These are phyloP conservation scores for Nymphalis polychloros DNA, from an alignment of 2,888 invertebrate species.

Conservation along the genomic window DNA sequence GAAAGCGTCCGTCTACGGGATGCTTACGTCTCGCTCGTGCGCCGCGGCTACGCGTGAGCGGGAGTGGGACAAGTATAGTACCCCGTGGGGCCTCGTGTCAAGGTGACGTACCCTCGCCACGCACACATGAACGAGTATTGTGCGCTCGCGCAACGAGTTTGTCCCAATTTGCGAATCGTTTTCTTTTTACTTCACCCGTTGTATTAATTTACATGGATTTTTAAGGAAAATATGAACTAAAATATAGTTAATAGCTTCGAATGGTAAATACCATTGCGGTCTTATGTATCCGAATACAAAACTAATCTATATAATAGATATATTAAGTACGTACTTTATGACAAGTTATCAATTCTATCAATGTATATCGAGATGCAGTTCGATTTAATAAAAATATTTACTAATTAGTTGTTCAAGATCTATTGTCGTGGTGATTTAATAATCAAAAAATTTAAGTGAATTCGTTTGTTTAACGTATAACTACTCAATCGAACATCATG, in stretches of 20 bases:
- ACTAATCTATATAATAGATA: neutral
- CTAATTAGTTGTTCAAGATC: too few relatives aligned
- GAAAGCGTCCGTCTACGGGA: slow-evolving; percentile 78
- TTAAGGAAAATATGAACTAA: slow-evolving; percentile 13
- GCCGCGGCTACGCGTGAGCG: slow-evolving; percentile 55
- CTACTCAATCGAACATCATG: too few relatives aligned
- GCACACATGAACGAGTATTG: slow-evolving; percentile 47
- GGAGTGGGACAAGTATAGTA: slow-evolving; percentile 57
- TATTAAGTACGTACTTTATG: neutral
- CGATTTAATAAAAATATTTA: too few relatives aligned
- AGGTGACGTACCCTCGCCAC: slow-evolving; percentile 74
- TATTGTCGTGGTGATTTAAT: too few relatives aligned
- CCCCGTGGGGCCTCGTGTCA: slow-evolving; percentile 75
- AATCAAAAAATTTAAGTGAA: too few relatives aligned
- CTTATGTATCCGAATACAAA: neutral
- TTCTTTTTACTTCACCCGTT: slow-evolving; percentile 39
- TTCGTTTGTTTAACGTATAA: too few relatives aligned
- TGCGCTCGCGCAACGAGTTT: slow-evolving; percentile 51
- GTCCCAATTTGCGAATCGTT: slow-evolving; percentile 51
- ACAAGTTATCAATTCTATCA: too few relatives aligned
- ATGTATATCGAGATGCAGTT: too few relatives aligned
- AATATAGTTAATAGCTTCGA: neutral
- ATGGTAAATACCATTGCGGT: neutral
- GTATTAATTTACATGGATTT: slow-evolving; percentile 21
- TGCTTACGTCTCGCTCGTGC: slow-evolving; percentile 56